Evolutionary conservation across 2,888 invertebrate genomes (phyloP), one percentile per base, ranked within the genome.

Genomic region (Nematopogon swammerdamellus): DNA sequence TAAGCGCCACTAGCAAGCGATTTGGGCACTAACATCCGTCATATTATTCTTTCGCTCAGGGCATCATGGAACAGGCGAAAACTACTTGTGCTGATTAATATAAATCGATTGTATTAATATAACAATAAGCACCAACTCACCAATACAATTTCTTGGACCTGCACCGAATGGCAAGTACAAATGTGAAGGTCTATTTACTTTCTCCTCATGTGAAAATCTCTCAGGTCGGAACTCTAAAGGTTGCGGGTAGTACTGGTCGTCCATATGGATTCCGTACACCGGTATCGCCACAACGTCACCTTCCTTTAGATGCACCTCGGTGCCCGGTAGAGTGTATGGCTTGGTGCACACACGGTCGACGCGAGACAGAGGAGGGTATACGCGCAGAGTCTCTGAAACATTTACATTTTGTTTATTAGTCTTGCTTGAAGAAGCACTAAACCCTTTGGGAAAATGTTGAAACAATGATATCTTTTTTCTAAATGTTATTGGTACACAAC

Each of bases 311-410:
- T 63, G 58, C 3, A 82, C 57, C 1, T 71, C 62, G 0, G 74
- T 72, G 1, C 75, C 80, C 0, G 82, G 81, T 2, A 85, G 54
- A 2, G 60, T 67, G 59, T 83, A 85, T 1, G 77, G 69, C 56
- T 82, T 82, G 1, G 80, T 80, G 53, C 84, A 84, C 1, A 68
- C 59, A 49, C 85, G 67, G 51, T 82, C 83, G 1, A 84, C 63
- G 19, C 79, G 63, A 2, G 80, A 68, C 3, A 81, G 70, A 1
- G 84, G 82, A 0, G 85, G 84, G 60, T 83, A 83, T 56, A 81
- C 63, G 18, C 86, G 72, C 44, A 85, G 63, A 0, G 83, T 81
- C 71, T 86, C 86, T 80, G 68, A 17, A 36, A 36, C 14, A 3
- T 36, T 36, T 36, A 14, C 11, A 36, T 25, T 25, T 10, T 25